phyloP scores from a whole-genome alignment of 2,113 vertebrate species.

The Rhipidura dahli region DNA sequence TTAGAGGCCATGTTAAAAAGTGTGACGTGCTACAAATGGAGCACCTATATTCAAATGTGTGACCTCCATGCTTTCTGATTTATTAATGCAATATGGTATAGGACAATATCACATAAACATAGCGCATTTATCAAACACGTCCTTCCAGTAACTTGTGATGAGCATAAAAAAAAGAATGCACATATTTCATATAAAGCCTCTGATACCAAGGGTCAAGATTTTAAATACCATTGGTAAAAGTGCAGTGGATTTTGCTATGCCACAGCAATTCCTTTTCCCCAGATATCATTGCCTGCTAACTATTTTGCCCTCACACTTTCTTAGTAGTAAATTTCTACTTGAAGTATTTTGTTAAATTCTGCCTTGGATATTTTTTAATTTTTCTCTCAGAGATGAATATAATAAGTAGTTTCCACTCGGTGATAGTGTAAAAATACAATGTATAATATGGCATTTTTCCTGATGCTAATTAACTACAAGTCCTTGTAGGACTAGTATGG shows the following conservation, averaged over 20 bases:
- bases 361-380: background rate
- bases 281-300: background rate
- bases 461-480: background rate
- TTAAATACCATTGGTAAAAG: background rate
- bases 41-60: background rate
- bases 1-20: conserved; percentile 1
- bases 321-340: background rate
- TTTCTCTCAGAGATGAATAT: background rate
- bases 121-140: background rate
- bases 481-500: background rate
- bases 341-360: background rate
- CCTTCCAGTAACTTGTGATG: background rate
- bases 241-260: background rate
- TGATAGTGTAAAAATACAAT: background rate
- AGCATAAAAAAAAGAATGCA: background rate
- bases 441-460: background rate
- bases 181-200: background rate
- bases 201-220: background rate
- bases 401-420: background rate
- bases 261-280: background rate
- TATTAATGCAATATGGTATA: conserved; percentile 5
- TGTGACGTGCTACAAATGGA: background rate
- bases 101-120: conserved; percentile 11
- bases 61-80: conserved; percentile 40
- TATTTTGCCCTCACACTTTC: background rate